A percentile compares a stretch with the other conserved stretches of the same genome.
phyloP scores from a whole-genome alignment of 2,888 invertebrate genomes.

The Cenopis cana region DNA sequence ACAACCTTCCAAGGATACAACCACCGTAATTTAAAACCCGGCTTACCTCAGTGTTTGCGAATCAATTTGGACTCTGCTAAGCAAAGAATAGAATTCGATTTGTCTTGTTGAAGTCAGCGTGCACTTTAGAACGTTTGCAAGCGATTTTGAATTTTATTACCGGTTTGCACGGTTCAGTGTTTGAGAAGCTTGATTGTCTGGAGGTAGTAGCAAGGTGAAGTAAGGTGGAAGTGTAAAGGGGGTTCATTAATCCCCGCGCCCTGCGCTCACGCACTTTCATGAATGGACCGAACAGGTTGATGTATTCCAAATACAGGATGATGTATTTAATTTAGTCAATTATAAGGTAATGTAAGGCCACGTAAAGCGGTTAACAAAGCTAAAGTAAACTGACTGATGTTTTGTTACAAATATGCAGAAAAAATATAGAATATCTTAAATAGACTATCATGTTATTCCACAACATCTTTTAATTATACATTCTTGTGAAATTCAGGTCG shows the following conservation, averaged over 20 bases:
- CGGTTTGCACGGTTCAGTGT: conserved; percentile 55
- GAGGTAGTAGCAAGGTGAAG: conserved; percentile 67
- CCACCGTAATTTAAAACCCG: conserved; percentile 76
- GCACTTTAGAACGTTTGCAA: conserved; percentile 42
- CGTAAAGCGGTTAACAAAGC: not conserved
- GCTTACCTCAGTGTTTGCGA: conserved; percentile 57
- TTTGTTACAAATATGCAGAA: not conserved
- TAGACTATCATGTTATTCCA: conserved; percentile 4
- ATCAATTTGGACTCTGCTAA: conserved; percentile 57
- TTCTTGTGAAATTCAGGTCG: conserved; percentile 53
- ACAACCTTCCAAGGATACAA: conserved; percentile 84
- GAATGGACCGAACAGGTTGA: conserved; percentile 85
- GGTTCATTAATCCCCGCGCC: conserved; percentile 85
- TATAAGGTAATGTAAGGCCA: not conserved
- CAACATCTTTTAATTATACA: conserved; percentile 33
- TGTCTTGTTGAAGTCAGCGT: conserved; percentile 43
- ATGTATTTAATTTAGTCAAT: conserved; percentile 48
- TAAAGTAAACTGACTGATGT: not conserved
- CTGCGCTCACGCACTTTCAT: conserved; percentile 85
- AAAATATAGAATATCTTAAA: not conserved
- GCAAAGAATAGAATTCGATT: conserved; percentile 53
- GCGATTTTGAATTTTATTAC: conserved; percentile 52
- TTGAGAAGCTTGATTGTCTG: conserved; percentile 44
- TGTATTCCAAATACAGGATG: conserved; percentile 76
- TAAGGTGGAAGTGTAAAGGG: conserved; percentile 68